Conservation (phyloP, 2,888 invertebrate genomes). For the Lepidochitona cinerea region DNA sequence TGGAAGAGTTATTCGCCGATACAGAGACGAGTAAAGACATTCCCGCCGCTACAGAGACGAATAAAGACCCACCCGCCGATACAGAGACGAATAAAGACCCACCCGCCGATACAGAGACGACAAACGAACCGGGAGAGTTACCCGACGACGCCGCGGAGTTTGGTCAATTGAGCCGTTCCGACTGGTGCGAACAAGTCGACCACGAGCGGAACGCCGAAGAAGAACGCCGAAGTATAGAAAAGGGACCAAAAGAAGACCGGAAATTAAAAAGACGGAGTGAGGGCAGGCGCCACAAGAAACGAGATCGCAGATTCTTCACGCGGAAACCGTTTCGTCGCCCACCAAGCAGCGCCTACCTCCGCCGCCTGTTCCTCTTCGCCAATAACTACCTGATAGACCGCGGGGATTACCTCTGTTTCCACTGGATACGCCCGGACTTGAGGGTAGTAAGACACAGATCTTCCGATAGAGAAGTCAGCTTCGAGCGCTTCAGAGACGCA, state of each 20-base stretch:
- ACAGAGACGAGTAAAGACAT: too few relatives aligned
- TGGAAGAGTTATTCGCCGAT: too few relatives aligned
- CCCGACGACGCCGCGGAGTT: not conserved
- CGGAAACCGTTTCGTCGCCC: not conserved
- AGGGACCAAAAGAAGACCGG: too few relatives aligned
- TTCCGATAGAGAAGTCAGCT: not conserved
- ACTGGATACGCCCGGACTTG: not conserved
- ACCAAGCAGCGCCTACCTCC: not conserved
- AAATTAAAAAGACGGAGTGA: not conserved
- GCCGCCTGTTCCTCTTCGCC: not conserved
- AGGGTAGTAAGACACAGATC: not conserved
- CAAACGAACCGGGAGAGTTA: too few relatives aligned
- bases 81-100: too few relatives aligned
- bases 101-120: too few relatives aligned
- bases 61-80: not conserved
- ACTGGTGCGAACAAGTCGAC: not conserved
- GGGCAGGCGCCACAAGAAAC: not conserved
- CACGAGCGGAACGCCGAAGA: not conserved
- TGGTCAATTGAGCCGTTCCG: not conserved
- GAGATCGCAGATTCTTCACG: not conserved
- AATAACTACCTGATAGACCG: not conserved
- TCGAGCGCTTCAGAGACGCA: not conserved
- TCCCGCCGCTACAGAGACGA: too few relatives aligned
- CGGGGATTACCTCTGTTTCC: not conserved
- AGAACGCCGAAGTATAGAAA: not conserved